Conservation (phyloP, 2,888 invertebrate genomes). For the Leptogaster cylindrica region DNA sequence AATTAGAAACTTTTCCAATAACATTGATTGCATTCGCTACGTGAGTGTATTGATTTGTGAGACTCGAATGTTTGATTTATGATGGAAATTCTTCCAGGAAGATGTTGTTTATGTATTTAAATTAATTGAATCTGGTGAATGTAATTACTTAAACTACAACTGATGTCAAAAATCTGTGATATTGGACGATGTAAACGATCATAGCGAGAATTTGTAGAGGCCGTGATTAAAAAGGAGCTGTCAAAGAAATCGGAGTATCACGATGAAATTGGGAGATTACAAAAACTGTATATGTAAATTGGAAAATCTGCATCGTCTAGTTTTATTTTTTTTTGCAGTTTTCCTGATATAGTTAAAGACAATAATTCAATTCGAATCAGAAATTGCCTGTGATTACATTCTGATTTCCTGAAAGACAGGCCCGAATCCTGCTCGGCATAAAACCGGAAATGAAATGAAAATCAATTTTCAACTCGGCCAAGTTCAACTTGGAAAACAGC, state of each 20-base stretch:
- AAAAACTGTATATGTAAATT: slow-evolving; percentile 44
- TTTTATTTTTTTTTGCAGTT: no score
- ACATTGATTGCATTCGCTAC: neutral
- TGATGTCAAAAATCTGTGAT: neutral
- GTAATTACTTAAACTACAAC: slow-evolving; percentile 5
- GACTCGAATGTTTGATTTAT: no score
- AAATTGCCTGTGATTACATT: no score
- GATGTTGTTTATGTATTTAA: neutral
- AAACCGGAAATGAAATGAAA: slow-evolving; percentile 61
- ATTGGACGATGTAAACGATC: slow-evolving; percentile 11
- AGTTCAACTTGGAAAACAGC: slow-evolving; percentile 63
- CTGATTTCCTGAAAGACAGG: slow-evolving; percentile 55
- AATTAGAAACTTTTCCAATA: slow-evolving; percentile 1
- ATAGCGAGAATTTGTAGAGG: slow-evolving; percentile 18
- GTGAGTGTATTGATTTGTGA: no score
- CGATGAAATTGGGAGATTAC: neutral
- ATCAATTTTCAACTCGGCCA: slow-evolving; percentile 63
- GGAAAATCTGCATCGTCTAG: no score
- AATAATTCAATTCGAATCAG: no score
- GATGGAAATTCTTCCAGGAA: neutral
- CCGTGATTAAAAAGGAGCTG: slow-evolving; percentile 13
- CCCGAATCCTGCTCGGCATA: slow-evolving; percentile 58
- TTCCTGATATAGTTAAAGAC: no score
- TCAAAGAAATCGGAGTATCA: no score
- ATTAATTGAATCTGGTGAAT: neutral